Evolutionary conservation across 2,797 vertebrate genomes (phyloP).

Genomic region (Pelochelys cantorii): DNA sequence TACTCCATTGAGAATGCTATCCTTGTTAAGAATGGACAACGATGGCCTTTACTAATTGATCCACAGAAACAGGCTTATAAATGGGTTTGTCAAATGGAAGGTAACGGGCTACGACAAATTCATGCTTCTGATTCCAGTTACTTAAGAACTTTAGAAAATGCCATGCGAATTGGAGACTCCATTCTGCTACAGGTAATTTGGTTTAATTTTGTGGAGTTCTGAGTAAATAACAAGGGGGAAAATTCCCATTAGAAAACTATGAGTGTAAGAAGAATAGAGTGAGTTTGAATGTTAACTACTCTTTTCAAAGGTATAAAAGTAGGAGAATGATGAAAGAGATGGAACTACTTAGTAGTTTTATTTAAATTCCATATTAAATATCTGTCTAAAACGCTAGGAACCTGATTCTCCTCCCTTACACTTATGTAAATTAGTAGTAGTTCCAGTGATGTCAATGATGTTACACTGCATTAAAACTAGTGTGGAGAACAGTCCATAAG

Average conservation of each 20-base stretch:
- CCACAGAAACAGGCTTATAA: conserved; percentile 71
- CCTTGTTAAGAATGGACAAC: conserved; percentile 59
- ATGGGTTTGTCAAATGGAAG: conserved; percentile 78
- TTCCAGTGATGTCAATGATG: neutral
- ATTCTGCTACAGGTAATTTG: conserved; percentile 74
- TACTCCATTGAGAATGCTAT: conserved; percentile 77
- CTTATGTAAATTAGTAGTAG: neutral
- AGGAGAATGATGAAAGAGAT: neutral
- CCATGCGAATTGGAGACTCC: conserved; percentile 66
- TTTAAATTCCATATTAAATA: neutral
- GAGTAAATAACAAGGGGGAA: neutral
- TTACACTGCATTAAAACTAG: neutral
- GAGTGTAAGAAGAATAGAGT: neutral
- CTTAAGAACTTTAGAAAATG: conserved; percentile 58
- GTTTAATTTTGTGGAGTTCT: neutral
- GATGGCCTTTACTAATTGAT: conserved; percentile 78
- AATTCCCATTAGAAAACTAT: neutral
- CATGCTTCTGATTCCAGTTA: conserved; percentile 50
- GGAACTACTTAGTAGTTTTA: neutral
- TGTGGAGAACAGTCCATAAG: neutral
- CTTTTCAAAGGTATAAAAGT: neutral
- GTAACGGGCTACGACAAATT: conserved; percentile 54
- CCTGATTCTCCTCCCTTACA: neutral
- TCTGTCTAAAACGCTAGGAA: neutral
- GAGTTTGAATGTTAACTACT: neutral